These are phyloP conservation scores for Setipinna tenuifilis DNA, from an alignment of 2,797 vertebrate species.

Conservation along the genomic window DNA sequence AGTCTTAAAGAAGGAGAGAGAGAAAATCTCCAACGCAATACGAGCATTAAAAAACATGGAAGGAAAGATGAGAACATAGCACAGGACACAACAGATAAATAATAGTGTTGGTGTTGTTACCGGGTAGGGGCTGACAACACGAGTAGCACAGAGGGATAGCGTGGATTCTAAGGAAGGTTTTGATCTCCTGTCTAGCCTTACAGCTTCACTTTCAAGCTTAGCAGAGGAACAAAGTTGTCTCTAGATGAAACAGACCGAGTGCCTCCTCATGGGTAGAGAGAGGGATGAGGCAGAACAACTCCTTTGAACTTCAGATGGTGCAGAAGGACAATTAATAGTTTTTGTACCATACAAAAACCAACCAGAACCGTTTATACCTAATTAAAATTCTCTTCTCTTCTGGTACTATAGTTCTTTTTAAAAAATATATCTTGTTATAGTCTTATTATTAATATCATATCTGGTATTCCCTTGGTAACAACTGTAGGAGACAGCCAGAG, in stretches of 20 bases:
- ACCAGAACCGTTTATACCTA: no score
- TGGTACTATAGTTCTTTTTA: no score
- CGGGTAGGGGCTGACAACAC: background rate
- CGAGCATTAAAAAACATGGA: no score
- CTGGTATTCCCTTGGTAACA: no score
- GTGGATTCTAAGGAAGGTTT: background rate
- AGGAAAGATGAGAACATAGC: background rate
- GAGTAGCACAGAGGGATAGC: background rate
- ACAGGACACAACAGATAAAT: background rate
- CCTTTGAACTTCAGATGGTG: background rate
- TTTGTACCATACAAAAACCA: no score
- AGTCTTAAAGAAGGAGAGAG: no score
- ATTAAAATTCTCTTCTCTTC: no score
- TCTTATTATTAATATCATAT: no score
- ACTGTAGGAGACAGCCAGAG: no score
- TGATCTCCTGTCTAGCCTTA: background rate
- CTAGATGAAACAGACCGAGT: background rate
- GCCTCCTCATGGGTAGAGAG: background rate
- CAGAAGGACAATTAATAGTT: background rate
- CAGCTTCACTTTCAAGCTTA: constrained; percentile 8
- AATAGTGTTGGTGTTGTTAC: background rate
- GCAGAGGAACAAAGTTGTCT: background rate
- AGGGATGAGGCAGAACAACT: background rate
- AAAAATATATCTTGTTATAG: no score
- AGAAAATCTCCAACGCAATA: no score